Evolutionary conservation across 1,140 invertebrate genomes (phyloP).

Genomic region (Pentalonia nigronervosa): DNA sequence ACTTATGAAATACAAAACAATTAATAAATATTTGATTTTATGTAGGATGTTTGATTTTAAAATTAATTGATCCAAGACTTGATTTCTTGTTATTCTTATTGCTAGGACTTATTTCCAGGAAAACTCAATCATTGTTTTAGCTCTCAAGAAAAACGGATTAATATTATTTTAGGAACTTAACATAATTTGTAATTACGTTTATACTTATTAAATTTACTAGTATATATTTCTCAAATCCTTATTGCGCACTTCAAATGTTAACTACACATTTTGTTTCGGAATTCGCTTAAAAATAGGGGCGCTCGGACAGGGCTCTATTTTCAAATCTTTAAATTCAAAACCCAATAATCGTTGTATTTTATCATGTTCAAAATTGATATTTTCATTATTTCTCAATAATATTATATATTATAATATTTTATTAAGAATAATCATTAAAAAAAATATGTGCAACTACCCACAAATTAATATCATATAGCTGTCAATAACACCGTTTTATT

Average conservation of each 20-base stretch:
- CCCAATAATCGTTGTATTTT: not conserved
- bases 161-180: not conserved
- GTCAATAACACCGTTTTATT: too few species aligned
- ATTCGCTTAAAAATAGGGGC: not conserved
- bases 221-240: not conserved
- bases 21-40: not conserved
- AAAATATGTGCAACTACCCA: too few species aligned
- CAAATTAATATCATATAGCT: too few species aligned
- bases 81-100: not conserved
- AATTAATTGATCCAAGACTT: not conserved
- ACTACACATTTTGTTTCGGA: not conserved
- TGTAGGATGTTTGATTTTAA: not conserved
- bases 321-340: not conserved
- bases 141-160: not conserved
- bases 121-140: not conserved
- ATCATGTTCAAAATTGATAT: not conserved
- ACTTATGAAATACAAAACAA: not conserved
- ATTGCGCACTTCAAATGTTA: not conserved
- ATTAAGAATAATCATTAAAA: not conserved
- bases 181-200: not conserved
- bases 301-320: not conserved
- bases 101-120: not conserved
- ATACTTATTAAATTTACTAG: not conserved
- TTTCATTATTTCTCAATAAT: not conserved
- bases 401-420: not conserved